Base-by-base conservation (phyloP, 2,797 vertebrate genomes). In the Coregonus suidteri region DNA sequence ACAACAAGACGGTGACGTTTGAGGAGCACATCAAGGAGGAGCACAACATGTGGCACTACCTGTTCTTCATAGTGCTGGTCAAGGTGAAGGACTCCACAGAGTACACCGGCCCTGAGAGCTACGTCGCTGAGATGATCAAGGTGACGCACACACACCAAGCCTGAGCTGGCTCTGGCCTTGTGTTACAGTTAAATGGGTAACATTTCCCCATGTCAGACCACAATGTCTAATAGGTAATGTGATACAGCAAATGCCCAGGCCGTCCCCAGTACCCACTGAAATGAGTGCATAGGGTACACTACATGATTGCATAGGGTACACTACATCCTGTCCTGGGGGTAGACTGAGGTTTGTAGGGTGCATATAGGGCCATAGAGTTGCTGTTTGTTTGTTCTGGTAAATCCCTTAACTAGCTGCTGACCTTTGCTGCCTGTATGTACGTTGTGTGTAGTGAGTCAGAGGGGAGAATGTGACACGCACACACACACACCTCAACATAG, bases 41-140 rank as follows among this genome's bases (percentile, higher is more conserved):
- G 74, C 98, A 99, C 93, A 99, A 99, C 84, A 98, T 99, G 96
- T 99, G 98, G 98, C 98, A 99, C 82, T 99, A 99, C 53, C 92
- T 99, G 81, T 99, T 95, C 89, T 99, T 99, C 71, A 98, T 99
- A 3, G 98, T 99, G 6, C 88, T 99, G 79, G 98, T 99, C 25
- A 97, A 98, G 90, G 98, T 99, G 6, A 99, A 99, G 88, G 98
- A 99, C 78, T 99, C 98, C 59, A 99, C 98, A 0, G 98, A 99
- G 81, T 99, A 99, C 87, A 99, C 98, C 0, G 98, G 98, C 11
- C 98, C 98, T 0, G 98, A 99, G 92, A 99, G 98, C 84, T 99
- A 99, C 0, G 98, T 99, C 83, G 98, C 98, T 2, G 95, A 99
- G 91, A 99, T 99, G 98, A 99, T 99, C 91, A 96, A 96, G 96